A percentile compares a stretch with the other conserved stretches of the same genome.
phyloP scores from a whole-genome alignment of 2,888 invertebrate genomes.

The Apocheima hispidaria region DNA sequence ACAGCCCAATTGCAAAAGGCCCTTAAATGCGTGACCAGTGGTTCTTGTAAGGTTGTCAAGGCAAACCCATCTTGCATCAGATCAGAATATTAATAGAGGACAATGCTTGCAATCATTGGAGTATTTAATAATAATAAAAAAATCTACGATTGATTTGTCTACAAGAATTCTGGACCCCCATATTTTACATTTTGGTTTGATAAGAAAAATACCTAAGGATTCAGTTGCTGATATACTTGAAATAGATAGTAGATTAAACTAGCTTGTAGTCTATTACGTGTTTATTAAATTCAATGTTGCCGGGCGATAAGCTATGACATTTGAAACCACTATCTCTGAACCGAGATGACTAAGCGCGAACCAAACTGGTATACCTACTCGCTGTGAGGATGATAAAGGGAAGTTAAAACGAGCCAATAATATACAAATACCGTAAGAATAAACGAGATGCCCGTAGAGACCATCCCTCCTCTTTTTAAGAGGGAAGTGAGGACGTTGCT shows the following conservation, averaged over 20 bases:
- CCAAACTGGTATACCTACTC: conserved; percentile 70
- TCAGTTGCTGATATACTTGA: not conserved
- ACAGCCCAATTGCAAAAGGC: conserved; percentile 38
- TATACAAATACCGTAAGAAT: conserved; percentile 41
- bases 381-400: conserved; percentile 62
- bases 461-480: conserved; percentile 64
- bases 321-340: conserved; percentile 73
- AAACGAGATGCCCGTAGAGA: conserved; percentile 56
- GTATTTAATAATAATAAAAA: not conserved
- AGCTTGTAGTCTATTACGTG: conserved; percentile 41
- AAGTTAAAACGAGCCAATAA: conserved; percentile 55
- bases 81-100: conserved; percentile 46
- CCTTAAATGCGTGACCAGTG: conserved; percentile 44
- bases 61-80: conserved; percentile 54
- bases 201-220: not conserved
- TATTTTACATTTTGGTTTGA: not conserved
- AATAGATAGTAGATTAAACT: conserved; percentile 1
- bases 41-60: conserved; percentile 52
- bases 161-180: not conserved
- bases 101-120: conserved; percentile 2
- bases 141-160: not conserved
- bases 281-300: conserved; percentile 42
- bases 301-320: conserved; percentile 68
- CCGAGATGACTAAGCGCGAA: conserved; percentile 75
- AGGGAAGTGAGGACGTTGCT: conserved; percentile 70